Evolutionary conservation across 1,140 invertebrate genomes (phyloP).

Genomic region (Calliopsis andreniformis): DNA sequence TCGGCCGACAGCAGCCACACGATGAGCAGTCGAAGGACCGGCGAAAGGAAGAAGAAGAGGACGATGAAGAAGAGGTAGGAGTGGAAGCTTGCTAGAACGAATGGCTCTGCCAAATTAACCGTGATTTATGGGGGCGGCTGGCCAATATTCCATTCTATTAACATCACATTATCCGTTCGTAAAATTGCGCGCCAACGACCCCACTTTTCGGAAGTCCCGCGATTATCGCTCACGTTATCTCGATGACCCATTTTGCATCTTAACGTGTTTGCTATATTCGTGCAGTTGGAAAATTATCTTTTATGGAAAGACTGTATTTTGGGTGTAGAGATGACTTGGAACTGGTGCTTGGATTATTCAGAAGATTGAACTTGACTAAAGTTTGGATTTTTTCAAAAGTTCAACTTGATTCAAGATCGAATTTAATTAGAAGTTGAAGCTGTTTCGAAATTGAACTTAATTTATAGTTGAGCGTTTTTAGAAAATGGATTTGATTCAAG

Average conservation of each 20-base stretch:
- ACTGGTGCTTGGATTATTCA: too few species aligned
- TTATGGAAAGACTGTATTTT: too few species aligned
- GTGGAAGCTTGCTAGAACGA: constrained; percentile 65
- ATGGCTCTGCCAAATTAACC: constrained; percentile 78
- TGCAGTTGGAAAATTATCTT: too few species aligned
- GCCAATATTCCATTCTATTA: constrained; percentile 78
- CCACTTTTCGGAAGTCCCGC: constrained; percentile 36
- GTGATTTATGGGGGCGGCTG: constrained; percentile 77
- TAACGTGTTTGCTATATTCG: too few species aligned
- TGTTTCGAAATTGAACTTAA: too few species aligned
- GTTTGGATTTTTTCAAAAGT: too few species aligned
- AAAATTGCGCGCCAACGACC: constrained; percentile 74
- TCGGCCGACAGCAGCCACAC: constrained; percentile 53
- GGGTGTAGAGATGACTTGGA: too few species aligned
- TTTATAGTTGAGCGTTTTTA: too few species aligned
- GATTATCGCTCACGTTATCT: background rate
- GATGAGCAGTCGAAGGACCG: constrained; percentile 44
- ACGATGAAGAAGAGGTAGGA: constrained; percentile 46
- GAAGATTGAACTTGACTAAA: too few species aligned
- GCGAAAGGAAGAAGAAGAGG: constrained; percentile 41
- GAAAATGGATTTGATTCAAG: too few species aligned
- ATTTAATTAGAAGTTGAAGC: too few species aligned
- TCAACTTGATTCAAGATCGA: too few species aligned
- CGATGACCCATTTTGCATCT: background rate
- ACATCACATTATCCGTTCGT: constrained; percentile 77